A percentile compares a stretch with the other conserved stretches of the same genome.
These are phyloP conservation scores for Montipora foliosa DNA, from an alignment of 64 coral and sea anemone genomes.

Conservation along the genomic window DNA sequence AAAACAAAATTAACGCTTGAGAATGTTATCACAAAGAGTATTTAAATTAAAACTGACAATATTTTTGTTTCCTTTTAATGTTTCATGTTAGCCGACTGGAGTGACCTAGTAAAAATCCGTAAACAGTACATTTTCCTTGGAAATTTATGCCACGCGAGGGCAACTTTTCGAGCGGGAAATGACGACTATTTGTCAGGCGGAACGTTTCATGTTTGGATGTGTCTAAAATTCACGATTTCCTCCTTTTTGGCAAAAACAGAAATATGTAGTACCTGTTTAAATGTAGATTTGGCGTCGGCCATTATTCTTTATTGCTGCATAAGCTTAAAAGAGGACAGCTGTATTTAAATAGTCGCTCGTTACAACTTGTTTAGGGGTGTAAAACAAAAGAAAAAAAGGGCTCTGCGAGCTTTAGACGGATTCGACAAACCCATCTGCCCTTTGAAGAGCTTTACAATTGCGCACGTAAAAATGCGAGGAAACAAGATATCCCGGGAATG, in stretches of 20 bases:
- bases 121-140: not conserved
- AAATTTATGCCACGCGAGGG: not conserved
- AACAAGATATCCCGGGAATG: not conserved
- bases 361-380: constrained; percentile 58
- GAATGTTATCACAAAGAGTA: constrained; percentile 29
- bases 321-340: constrained; percentile 22
- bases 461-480: not conserved
- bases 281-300: constrained; percentile 20
- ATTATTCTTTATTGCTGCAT: constrained; percentile 45
- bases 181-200: not conserved
- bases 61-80: not conserved
- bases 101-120: not conserved
- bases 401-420: constrained; percentile 26
- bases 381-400: constrained; percentile 49
- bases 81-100: not conserved
- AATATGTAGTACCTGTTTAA: constrained; percentile 55
- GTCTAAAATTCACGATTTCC: constrained; percentile 1
- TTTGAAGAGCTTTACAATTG: constrained; percentile 47
- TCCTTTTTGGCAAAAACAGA: not conserved
- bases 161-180: not conserved
- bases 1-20: not conserved
- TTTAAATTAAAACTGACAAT: constrained; percentile 27
- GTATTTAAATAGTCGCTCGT: constrained; percentile 54
- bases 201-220: not conserved
- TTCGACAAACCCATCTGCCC: constrained; percentile 35